Base-by-base conservation (phyloP, 2,888 invertebrate genomes). In the Camptogramma bilineatum region DNA sequence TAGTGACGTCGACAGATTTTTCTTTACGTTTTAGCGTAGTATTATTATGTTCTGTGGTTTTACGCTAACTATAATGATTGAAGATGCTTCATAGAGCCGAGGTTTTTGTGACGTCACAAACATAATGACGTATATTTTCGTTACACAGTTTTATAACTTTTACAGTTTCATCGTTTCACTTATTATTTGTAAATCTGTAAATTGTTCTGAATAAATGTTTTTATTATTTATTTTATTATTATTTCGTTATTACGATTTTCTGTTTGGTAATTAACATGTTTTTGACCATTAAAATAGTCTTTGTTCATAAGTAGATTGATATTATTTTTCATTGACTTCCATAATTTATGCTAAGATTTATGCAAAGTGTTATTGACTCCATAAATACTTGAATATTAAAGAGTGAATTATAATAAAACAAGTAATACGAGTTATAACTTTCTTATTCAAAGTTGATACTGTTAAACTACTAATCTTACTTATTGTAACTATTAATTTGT, bases 1-100 rank as follows among this genome's bases (percentile, higher is more conserved):
- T 79, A 82, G 78, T 72, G 67, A 64, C 42, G 42, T 52, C 17
- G 64, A 48, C 69, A 57, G 51, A 44, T 64, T 58, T 61, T 70
- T 67, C 64, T 66, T 65, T 59, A 31, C 8, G 16, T 17, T 55
- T n/a, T n/a, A n/a, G n/a, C n/a, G n/a, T n/a, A n/a, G n/a, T n/a
- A n/a, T n/a, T 44, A 10, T 28, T 10, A 21, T 28, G 21, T 0
- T 17, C 4, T 24, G 10, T 10, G 39, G 21, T 31, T n/a, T n/a
- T n/a, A n/a, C n/a, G n/a, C n/a, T n/a, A n/a, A n/a, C n/a, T n/a
- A n/a, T n/a, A n/a, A n/a, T 57, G 24, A 53, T 47, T 13, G 13
- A 54, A 53, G 24, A 19, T 39, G 21, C 16, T 44, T 44, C 21
- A 16, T 16, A 24, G 50, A 1, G 9, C 39, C 7, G 4, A 19